Conservation (phyloP, 1,140 invertebrate species). For the Drosophila kurseongensis region DNA sequence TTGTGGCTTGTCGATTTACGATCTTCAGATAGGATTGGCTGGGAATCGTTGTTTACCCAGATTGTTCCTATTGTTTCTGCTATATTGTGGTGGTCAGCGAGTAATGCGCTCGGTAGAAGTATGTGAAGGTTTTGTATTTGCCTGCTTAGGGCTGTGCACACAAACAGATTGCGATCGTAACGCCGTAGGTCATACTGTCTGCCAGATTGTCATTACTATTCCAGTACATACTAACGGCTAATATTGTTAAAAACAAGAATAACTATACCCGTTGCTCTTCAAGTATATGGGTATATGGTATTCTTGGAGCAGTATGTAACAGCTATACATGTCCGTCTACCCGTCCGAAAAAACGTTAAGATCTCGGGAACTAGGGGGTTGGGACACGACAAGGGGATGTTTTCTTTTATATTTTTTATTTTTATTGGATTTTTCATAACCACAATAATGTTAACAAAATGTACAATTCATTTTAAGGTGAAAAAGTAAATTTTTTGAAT, state of each 20-base stretch:
- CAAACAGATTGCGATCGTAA: slow-evolving; percentile 12
- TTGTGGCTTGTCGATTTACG: slow-evolving; percentile 23
- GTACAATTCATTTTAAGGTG: too few relatives aligned
- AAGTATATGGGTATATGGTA: too few relatives aligned
- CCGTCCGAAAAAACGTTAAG: too few relatives aligned
- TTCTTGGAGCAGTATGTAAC: too few relatives aligned
- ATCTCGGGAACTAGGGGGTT: too few relatives aligned
- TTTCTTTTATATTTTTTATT: too few relatives aligned
- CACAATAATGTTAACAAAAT: too few relatives aligned
- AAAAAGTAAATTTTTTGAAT: too few relatives aligned
- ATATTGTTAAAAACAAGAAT: not conserved
- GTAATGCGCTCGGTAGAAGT: slow-evolving; percentile 29
- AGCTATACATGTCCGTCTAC: too few relatives aligned
- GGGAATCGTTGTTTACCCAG: slow-evolving; percentile 36
- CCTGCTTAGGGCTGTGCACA: slow-evolving; percentile 32
- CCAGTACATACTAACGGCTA: slow-evolving; percentile 2
- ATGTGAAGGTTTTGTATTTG: slow-evolving; percentile 46
- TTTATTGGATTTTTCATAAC: too few relatives aligned
- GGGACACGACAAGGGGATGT: too few relatives aligned
- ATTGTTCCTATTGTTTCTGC: slow-evolving; percentile 25
- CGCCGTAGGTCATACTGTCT: slow-evolving; percentile 35
- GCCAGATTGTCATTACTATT: slow-evolving; percentile 3
- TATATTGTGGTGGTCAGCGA: slow-evolving; percentile 9
- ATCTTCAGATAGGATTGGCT: slow-evolving; percentile 32
- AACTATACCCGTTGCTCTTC: too few relatives aligned